Evolutionary conservation across 2,888 invertebrate species (phyloP).

Genomic region (Luperina nickerlii): DNA sequence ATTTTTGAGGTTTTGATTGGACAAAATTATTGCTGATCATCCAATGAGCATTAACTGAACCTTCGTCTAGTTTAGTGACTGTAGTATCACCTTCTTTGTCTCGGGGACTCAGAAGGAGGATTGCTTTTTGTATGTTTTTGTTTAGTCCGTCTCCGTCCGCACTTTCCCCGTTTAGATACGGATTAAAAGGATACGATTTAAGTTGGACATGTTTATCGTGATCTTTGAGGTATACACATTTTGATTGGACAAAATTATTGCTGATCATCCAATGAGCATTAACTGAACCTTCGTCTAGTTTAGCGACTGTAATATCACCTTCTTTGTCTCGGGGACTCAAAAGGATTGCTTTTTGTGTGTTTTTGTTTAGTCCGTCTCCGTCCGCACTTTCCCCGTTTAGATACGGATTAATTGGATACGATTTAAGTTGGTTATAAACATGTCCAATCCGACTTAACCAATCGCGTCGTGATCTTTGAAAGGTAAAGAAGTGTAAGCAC

Average conservation of each 20-base stretch:
- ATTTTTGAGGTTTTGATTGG: conserved; percentile 22
- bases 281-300: background rate
- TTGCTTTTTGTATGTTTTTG: conserved; percentile 55
- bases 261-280: background rate
- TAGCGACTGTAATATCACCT: no score
- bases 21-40: background rate
- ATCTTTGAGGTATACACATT: conserved; percentile 11
- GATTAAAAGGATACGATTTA: conserved; percentile 55
- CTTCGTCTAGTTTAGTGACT: no score
- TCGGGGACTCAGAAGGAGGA: background rate
- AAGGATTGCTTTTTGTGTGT: background rate
- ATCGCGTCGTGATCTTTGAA: conserved; percentile 7
- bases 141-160: conserved; percentile 60
- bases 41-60: background rate
- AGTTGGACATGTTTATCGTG: conserved; percentile 16
- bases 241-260: background rate
- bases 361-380: conserved; percentile 57
- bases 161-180: conserved; percentile 70
- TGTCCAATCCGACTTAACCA: background rate
- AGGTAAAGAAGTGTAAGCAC: conserved; percentile 4
- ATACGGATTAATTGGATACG: conserved; percentile 49
- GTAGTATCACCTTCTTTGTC: background rate
- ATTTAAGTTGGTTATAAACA: conserved; percentile 5
- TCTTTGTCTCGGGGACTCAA: background rate
- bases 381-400: conserved; percentile 69